Conservation (phyloP, 2,113 vertebrate genomes). For the Psilopsiagon aurifrons region DNA sequence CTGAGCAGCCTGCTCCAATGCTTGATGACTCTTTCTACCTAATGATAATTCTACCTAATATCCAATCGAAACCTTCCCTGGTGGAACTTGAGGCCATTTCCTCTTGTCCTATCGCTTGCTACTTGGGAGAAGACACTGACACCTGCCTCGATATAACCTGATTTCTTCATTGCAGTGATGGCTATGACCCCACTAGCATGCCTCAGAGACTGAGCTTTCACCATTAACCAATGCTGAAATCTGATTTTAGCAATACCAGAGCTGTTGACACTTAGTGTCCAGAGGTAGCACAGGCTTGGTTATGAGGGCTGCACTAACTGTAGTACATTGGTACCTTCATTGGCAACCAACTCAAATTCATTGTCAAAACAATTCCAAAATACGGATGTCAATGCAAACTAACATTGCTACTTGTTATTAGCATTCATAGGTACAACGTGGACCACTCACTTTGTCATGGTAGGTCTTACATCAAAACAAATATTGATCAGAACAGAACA, state of each 20-base stretch:
- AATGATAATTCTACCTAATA: neutral
- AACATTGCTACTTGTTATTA: neutral
- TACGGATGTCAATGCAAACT: neutral
- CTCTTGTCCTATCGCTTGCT: neutral
- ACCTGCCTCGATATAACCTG: rapidly evolving
- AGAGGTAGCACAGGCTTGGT: neutral
- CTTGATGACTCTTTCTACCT: neutral
- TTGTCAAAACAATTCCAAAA: neutral
- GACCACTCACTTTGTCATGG: neutral
- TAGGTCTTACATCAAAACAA: neutral
- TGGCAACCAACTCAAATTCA: neutral
- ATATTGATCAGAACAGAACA: no score
- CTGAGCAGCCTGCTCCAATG: neutral
- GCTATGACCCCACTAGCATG: neutral
- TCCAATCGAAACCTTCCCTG: neutral
- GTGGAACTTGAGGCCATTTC: neutral
- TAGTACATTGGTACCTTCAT: neutral
- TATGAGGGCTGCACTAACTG: neutral
- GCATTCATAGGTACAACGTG: neutral
- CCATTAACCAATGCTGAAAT: neutral
- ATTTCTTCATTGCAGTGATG: neutral
- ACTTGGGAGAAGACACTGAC: neutral
- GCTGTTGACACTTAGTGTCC: neutral
- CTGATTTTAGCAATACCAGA: neutral
- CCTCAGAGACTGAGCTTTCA: neutral